These are phyloP conservation scores for Dione vanillae DNA, from an alignment of 2,888 invertebrate species.

Conservation along the genomic window DNA sequence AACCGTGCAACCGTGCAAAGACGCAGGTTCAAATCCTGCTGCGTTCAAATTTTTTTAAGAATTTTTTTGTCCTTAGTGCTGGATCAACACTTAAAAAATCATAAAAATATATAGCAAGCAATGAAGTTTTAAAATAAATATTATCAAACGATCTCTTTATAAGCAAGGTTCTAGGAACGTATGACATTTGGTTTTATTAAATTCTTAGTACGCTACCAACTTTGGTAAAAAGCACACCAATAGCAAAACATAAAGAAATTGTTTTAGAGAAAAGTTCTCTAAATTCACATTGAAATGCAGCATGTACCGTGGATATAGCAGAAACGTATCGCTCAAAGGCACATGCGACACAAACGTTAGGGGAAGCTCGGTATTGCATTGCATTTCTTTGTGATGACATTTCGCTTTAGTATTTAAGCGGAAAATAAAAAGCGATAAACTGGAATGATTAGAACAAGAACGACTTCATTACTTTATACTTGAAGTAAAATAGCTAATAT, in stretches of 20 bases:
- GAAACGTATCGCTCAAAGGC: constrained; percentile 24
- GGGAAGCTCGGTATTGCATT: constrained; percentile 8
- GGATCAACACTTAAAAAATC: too few species aligned
- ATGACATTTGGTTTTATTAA: background rate
- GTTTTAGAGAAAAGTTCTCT: constrained; percentile 8
- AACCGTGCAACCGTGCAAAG: too few species aligned
- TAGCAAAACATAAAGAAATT: constrained; percentile 1
- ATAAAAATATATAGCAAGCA: too few species aligned
- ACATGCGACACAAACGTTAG: constrained; percentile 14
- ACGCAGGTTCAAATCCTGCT: too few species aligned
- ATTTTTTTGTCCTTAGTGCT: too few species aligned
- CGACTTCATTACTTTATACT: background rate
- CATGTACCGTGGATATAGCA: constrained; percentile 6
- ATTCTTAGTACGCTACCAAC: background rate
- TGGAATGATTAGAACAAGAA: constrained; percentile 4
- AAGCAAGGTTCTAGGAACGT: background rate
- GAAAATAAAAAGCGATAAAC: constrained; percentile 13
- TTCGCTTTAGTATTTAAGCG: constrained; percentile 10
- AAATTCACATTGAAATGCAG: constrained; percentile 18
- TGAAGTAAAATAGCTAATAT: background rate
- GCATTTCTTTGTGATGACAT: constrained; percentile 19
- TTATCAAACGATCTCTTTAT: too few species aligned
- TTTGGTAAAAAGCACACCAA: background rate
- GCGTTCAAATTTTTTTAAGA: too few species aligned
- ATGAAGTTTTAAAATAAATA: too few species aligned